Evolutionary conservation across 2,888 invertebrate genomes (phyloP).

Genomic region (Brachypalpus laphriformis): DNA sequence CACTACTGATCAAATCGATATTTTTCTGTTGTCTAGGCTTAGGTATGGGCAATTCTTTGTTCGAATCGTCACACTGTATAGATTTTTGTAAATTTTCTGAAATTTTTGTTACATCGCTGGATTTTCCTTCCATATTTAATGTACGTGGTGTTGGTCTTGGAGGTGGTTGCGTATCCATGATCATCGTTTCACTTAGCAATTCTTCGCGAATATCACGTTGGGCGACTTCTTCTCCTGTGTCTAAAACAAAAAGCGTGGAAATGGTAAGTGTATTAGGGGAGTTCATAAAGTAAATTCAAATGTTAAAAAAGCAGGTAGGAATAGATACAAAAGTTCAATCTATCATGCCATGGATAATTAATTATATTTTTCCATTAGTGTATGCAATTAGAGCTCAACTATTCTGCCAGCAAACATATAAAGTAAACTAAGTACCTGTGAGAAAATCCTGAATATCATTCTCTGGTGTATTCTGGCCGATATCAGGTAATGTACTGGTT

Average conservation of each 20-base stretch:
- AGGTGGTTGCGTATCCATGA: conserved; percentile 72
- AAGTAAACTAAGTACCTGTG: conserved; percentile 78
- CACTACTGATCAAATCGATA: background rate
- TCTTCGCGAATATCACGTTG: conserved; percentile 40
- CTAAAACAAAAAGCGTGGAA: conserved; percentile 82
- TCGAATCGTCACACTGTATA: background rate
- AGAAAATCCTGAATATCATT: conserved; percentile 82
- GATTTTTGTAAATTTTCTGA: background rate
- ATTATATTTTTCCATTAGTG: conserved; percentile 24
- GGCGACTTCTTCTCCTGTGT: conserved; percentile 80
- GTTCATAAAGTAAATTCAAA: conserved; percentile 66
- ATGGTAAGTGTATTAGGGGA: conserved; percentile 80
- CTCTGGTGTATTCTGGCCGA: conserved; percentile 82
- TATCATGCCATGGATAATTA: conserved; percentile 59
- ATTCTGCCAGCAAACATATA: conserved; percentile 16
- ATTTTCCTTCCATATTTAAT: conserved; percentile 77
- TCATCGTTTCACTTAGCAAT: conserved; percentile 64
- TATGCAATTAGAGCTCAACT: conserved; percentile 82
- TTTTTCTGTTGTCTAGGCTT: conserved; percentile 44
- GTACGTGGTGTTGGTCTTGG: conserved; percentile 84
- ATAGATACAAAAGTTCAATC: conserved; percentile 27
- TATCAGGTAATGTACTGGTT: conserved; percentile 81
- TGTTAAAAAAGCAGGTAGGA: conserved; percentile 34
- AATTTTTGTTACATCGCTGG: background rate
- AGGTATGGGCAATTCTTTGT: conserved; percentile 20